Evolutionary conservation across 2,113 vertebrate genomes (phyloP), one percentile per base, ranked within the genome.

Genomic region (Phainopepla nitens): DNA sequence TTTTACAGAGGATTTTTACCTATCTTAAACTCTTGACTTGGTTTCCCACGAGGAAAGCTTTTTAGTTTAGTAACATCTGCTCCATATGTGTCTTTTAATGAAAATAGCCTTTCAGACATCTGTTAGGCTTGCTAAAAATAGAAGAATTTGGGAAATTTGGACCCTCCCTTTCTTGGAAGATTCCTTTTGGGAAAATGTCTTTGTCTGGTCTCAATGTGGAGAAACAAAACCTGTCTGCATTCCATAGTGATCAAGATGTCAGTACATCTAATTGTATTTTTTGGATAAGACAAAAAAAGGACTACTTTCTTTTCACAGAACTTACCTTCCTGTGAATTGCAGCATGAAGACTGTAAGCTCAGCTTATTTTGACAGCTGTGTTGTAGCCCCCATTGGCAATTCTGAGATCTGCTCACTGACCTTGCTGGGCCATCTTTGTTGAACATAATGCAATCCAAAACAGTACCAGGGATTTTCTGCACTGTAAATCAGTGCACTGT

Each of bases 41-140:
- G 10, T 91, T 96, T 87, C 76, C 56, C 56, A 73, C 0, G 44
- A 50, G 76, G 29, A 87, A 75, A 54, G 20, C 33, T 84, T 81
- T 91, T 75, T 47, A 78, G 21, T 70, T 35, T 84, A 29, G 60
- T 75, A 80, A 13, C 77, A 84, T 78, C 69, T 84, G 72, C 29
- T 95, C 80, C 60, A 45, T 87, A 70, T 77, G 69, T 84, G 87
- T 76, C 54, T 93, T 96, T 89, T 84, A 78, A 91, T 94, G 69
- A 95, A 95, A 91, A 58, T 33, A 78, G 47, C 24, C 77, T 65
- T 72, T 72, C 76, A 78, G 56, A 47, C 51, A 81, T 89, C 81
- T 94, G 56, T 62, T 93, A 89, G 12, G 9, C 62, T 19, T 84
- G 23, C 65, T 87, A 78, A 81, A 94, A 84, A 71, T 60, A 83